Conservation (phyloP, 2,888 invertebrate genomes). For the Lumbricus terrestris region DNA sequence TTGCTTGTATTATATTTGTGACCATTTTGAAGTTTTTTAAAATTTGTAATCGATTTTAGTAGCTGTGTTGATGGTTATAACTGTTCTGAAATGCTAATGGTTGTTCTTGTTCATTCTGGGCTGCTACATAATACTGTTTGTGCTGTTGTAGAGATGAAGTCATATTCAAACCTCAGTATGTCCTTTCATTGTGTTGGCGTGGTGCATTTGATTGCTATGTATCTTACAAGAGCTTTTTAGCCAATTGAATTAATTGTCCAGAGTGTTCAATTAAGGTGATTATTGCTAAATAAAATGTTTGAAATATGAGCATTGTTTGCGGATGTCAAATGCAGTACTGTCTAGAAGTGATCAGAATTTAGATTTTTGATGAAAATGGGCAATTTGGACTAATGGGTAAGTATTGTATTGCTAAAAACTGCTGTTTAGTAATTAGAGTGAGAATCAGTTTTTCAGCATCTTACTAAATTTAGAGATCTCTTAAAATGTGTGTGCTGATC, state of each 20-base stretch:
- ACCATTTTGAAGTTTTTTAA: neutral
- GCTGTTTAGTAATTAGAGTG: neutral
- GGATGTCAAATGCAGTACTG: neutral
- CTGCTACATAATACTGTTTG: too few species aligned
- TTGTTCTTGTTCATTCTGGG: neutral
- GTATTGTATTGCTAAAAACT: neutral
- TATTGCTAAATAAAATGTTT: neutral
- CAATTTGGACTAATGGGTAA: neutral
- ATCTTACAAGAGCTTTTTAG: neutral
- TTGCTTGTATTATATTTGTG: neutral
- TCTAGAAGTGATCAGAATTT: neutral
- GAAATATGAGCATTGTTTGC: neutral
- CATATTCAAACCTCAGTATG: neutral
- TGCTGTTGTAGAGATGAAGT: neutral
- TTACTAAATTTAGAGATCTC: neutral
- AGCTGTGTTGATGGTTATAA: neutral
- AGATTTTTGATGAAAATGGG: neutral
- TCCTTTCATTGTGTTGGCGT: neutral
- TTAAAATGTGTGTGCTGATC: neutral
- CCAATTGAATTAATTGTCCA: neutral
- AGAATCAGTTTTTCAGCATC: neutral
- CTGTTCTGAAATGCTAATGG: neutral
- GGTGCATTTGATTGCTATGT: neutral
- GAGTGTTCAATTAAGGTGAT: neutral
- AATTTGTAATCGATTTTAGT: neutral